Evolutionary conservation across 2,797 vertebrate species (phyloP), one percentile per base, ranked within the genome.

Genomic region (Knipowitschia caucasica): DNA sequence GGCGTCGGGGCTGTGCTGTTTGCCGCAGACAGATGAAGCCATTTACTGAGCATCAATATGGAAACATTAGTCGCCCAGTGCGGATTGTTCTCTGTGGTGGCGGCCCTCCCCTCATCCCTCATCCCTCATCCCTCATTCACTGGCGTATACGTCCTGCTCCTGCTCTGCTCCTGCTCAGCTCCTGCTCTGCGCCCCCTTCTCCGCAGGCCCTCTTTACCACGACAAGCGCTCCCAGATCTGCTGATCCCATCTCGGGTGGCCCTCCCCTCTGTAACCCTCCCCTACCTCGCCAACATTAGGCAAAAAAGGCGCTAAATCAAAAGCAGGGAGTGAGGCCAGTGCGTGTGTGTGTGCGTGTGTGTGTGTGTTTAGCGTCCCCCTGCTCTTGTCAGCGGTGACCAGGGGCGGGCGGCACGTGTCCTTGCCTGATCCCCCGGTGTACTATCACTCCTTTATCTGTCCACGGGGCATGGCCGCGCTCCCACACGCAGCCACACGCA

Each of bases 381-480:
- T 71, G 85, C 83, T 86, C 88, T 84, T 89, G 88, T 89, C 88
- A 86, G 80, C 84, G 81, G 84, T 87, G 88, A 89, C 83, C 86
- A 89, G 86, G 86, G 85, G 86, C 83, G 83, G 84, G 73, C 65
- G 85, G 85, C 85, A 82, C 80, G 84, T 87, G 86, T 89, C 88
- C 86, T 86, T 87, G 86, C 84, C 81, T 83, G 84, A 89, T 88
- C 86, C 88, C 86, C 88, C 78, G 69, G 83, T 86, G 88, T 86
- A 81, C 88, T 85, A 88, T 89, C 88, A 87, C 83, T 89, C 83
- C 84, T 86, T 88, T 89, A 88, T 88, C 83, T 86, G 85, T 89
- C 88, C 86, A 86, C 85, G 58, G 84, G 87, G 87, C 86, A 89
- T 73, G 82, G 83, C 85, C 77, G 64, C 82, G 82, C 83, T 86